Base-by-base conservation (phyloP, 1,140 invertebrate species). In the Lasioglossum albipes region DNA sequence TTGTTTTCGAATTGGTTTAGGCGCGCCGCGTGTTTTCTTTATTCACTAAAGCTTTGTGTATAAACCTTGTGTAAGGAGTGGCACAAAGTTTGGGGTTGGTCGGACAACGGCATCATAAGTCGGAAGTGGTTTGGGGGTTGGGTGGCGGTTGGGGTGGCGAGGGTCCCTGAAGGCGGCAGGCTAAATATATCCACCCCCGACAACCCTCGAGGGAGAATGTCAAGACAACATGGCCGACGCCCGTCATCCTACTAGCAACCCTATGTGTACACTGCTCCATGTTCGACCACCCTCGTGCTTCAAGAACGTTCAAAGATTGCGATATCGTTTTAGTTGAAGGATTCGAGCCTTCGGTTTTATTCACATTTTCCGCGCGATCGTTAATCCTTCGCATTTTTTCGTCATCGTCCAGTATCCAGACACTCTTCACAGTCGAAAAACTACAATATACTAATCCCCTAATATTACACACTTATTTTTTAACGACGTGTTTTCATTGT, bases 141-240 rank as follows among this genome's bases (percentile, higher is more conserved):
- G 85, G 88, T 90, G 87, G 84, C 83, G 87, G 85, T 84, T 82
- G 85, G 90, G 90, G 88, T 89, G 88, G 88, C 87, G 84, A 90
- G 89, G 87, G 85, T 93, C 93, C 92, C 92, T 89, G 87, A 92
- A 93, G 93, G 93, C 92, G 89, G 91, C 88, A 91, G 91, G 92
- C 92, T 93, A 93, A 93, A 93, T 93, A 93, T 93, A 93, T 92
- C 93, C 92, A 93, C 90, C 92, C 91, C 90, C 90, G 89, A 91
- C 89, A 92, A 92, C 88, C 91, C 91, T 87, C 90, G 88, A 90
- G 92, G 91, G 92, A 92, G 89, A 93, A 93, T 93, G 92, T 93
- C 93, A 93, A 93, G 92, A 93, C 93, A 93, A 93, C 93, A 93
- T 93, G 93, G 93, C 93, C 92, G 93, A 93, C 93, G 92, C 91